Conservation (phyloP, 2,113 vertebrate genomes). For the Benitochromis conjunctus region DNA sequence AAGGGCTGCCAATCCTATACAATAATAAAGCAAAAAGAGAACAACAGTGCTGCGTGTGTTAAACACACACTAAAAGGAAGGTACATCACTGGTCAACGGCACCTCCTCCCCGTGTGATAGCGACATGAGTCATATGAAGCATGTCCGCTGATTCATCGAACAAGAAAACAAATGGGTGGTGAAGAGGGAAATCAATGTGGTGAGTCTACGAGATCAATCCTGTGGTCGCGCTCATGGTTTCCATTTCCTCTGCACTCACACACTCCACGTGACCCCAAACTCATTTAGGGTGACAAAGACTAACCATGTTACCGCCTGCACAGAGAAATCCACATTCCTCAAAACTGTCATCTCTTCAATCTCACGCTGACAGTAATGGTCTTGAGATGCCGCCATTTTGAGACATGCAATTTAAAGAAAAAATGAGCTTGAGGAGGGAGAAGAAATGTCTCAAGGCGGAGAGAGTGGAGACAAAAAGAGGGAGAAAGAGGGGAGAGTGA, state of each 20-base stretch:
- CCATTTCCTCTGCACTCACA: conserved; percentile 6
- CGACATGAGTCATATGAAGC: conserved; percentile 9
- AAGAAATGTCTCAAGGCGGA: conserved; percentile 9
- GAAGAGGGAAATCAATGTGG: conserved; percentile 51
- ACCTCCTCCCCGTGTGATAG: background rate
- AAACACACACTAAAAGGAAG: background rate
- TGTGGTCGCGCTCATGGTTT: conserved; percentile 1
- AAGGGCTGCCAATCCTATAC: background rate
- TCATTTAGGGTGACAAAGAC: conserved; percentile 59
- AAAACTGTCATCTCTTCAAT: conserved; percentile 62
- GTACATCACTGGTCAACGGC: background rate
- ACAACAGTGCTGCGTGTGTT: background rate
- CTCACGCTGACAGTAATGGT: conserved; percentile 59
- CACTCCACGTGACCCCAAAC: conserved; percentile 7
- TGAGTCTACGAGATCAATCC: conserved; percentile 48
- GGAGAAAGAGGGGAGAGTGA: background rate
- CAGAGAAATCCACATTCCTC: conserved; percentile 51
- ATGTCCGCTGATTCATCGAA: conserved; percentile 26
- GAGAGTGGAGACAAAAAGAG: background rate
- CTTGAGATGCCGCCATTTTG: conserved; percentile 47
- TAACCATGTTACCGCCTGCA: conserved; percentile 41
- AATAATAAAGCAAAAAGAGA: background rate
- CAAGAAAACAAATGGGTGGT: conserved; percentile 42
- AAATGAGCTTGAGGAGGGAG: conserved; percentile 25
- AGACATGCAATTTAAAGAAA: conserved; percentile 57